Evolutionary conservation across 2,888 invertebrate genomes (phyloP).

Genomic region (Tetranychus truncatus): DNA sequence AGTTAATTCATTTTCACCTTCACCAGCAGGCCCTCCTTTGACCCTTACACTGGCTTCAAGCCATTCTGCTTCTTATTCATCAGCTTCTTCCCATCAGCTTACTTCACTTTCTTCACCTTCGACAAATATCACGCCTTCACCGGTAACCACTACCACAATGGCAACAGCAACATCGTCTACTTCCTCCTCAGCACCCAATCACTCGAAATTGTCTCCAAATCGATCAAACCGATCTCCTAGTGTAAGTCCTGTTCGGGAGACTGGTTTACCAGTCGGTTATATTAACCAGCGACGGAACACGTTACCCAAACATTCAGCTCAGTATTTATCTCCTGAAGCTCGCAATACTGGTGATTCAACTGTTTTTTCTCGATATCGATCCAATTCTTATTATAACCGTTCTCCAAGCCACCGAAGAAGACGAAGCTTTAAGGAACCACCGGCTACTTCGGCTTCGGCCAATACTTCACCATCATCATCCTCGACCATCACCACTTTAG

Average conservation of each 20-base stretch:
- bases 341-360: background rate
- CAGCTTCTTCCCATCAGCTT: background rate
- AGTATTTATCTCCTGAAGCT: background rate
- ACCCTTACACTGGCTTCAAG: background rate
- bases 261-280: background rate
- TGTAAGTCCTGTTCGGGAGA: background rate
- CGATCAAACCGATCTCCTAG: background rate
- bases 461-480: background rate
- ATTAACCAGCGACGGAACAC: conserved; percentile 2
- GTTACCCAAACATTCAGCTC: background rate
- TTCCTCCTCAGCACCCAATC: background rate
- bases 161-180: background rate
- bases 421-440: conserved; percentile 1
- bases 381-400: background rate
- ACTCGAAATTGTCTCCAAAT: background rate
- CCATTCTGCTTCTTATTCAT: background rate
- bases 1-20: background rate
- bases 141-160: background rate
- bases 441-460: background rate
- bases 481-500: background rate
- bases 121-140: background rate
- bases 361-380: background rate
- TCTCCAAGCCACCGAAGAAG: background rate
- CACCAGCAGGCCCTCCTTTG: background rate
- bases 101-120: background rate